Evolutionary conservation across 2,113 vertebrate genomes (phyloP), one percentile per base, ranked within the genome.

Genomic region (Benitochromis conjunctus): DNA sequence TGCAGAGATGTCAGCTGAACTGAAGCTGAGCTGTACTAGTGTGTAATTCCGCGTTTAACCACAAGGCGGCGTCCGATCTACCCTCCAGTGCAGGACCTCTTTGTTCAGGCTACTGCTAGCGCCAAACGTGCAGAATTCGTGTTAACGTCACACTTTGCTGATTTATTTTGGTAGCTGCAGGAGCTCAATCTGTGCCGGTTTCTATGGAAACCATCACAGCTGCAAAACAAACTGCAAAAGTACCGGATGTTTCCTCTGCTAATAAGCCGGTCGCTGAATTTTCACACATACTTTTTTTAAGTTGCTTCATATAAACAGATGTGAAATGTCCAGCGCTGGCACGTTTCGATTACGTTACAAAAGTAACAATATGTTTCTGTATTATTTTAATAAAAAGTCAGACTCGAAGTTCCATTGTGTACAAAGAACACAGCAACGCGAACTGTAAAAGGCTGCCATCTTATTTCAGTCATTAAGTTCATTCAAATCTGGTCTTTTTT

Each of bases 71-170:
- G 2, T 18, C 18, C 1, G 0, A 24, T 48, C 26, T 48, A 26
- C 24, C 66, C 21, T 71, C 41, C 21, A 46, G 41, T 0, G 16
- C 5, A 10, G 7, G 38, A 26, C 38, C 0, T 18, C 21, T 43
- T 6, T 24, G 21, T 71, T 18, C 8, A 10, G 41, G 21, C 66
- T 14, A 16, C 38, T 71, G 66, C 14, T 48, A 43, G 38, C 64
- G 24, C 64, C 38, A 2, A 8, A 66, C 21, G 13, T 24, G 26
- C 64, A 16, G 64, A 26, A 26, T 11, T 71, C 41, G 3, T 46
- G 66, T 4, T 3, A 69, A 24, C 2, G n/a, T 0, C 38, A 69
- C 36, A 66, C n/a, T 69, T 6, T 41, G 0, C 19, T 0, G n/a
- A 69, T 21, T 69, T 43, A 2, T 43, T 24, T 41, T 24, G n/a